These are phyloP conservation scores for Conistra vaccinii DNA, from an alignment of 2,888 invertebrate genomes.

Conservation along the genomic window DNA sequence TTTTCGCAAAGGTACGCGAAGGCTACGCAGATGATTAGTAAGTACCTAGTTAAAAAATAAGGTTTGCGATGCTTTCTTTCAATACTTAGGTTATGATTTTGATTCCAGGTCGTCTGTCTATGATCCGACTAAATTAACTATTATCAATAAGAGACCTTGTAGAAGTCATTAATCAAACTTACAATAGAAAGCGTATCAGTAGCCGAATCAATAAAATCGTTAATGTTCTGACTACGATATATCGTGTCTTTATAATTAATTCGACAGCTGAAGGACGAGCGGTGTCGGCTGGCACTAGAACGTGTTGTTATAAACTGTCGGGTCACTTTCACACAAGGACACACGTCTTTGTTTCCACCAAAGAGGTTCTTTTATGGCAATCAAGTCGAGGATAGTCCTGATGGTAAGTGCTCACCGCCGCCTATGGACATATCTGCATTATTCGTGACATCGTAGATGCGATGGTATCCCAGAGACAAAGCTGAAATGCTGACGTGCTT, in stretches of 20 bases:
- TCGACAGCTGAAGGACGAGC: constrained; percentile 1
- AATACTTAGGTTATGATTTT: constrained; percentile 2
- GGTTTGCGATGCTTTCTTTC: too few species aligned
- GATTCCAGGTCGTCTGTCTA: background rate
- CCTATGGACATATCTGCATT: background rate
- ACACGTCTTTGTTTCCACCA: background rate
- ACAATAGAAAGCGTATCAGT: constrained; percentile 7
- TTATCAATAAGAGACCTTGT: constrained; percentile 1
- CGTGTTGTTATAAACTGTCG: background rate
- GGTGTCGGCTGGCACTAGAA: too few species aligned
- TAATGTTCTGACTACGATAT: background rate
- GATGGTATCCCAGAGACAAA: background rate
- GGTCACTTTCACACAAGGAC: constrained; percentile 2
- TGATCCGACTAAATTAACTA: background rate
- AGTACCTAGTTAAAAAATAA: too few species aligned
- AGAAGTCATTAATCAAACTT: constrained; percentile 3
- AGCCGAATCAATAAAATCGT: constrained; percentile 10
- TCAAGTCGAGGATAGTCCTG: background rate
- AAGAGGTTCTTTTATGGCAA: background rate
- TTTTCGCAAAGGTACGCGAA: too few species aligned
- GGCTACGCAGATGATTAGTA: too few species aligned
- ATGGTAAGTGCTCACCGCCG: background rate
- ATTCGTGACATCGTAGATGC: background rate
- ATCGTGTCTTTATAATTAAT: background rate
- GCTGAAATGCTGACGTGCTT: background rate